These are phyloP conservation scores for Phaonia tiefii DNA, from an alignment of 2,888 invertebrate species.

Conservation along the genomic window DNA sequence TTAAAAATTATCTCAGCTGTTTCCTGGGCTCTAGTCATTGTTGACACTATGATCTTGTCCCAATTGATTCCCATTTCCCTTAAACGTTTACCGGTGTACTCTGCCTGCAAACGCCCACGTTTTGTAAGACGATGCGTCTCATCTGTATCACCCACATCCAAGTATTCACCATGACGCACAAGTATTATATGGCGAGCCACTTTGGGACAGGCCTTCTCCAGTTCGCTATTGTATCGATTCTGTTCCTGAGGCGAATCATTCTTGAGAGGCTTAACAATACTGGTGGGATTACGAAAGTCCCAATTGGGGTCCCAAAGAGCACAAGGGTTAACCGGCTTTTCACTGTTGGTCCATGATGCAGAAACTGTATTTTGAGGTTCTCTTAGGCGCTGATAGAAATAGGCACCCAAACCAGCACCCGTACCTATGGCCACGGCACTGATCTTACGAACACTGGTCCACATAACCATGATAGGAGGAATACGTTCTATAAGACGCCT, in stretches of 20 bases:
- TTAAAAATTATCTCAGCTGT: conserved; percentile 92
- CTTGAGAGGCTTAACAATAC: conserved; percentile 84
- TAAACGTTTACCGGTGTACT: conserved; percentile 90
- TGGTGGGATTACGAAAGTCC: conserved; percentile 92
- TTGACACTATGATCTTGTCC: conserved; percentile 90
- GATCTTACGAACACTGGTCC: conserved; percentile 66
- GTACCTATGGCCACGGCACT: conserved; percentile 83
- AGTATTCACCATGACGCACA: conserved; percentile 97
- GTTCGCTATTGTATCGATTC: conserved; percentile 85
- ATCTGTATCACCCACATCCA: conserved; percentile 87
- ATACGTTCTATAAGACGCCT: not conserved
- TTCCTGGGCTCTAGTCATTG: conserved; percentile 96
- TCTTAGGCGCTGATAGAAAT: conserved; percentile 82
- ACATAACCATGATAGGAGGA: conserved; percentile 62
- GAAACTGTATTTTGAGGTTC: conserved; percentile 81
- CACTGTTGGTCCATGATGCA: conserved; percentile 86
- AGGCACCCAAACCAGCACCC: conserved; percentile 85
- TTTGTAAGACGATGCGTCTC: conserved; percentile 88
- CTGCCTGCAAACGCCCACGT: conserved; percentile 92
- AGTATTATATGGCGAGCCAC: conserved; percentile 89
- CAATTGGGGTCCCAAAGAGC: conserved; percentile 93
- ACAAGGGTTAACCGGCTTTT: conserved; percentile 73
- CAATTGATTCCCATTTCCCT: conserved; percentile 89
- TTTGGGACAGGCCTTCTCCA: conserved; percentile 84
- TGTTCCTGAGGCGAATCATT: conserved; percentile 82